A percentile compares a stretch with the other conserved stretches of the same genome.
phyloP scores from a whole-genome alignment of 2,888 invertebrate genomes.

The Cheilosia scutellata region DNA sequence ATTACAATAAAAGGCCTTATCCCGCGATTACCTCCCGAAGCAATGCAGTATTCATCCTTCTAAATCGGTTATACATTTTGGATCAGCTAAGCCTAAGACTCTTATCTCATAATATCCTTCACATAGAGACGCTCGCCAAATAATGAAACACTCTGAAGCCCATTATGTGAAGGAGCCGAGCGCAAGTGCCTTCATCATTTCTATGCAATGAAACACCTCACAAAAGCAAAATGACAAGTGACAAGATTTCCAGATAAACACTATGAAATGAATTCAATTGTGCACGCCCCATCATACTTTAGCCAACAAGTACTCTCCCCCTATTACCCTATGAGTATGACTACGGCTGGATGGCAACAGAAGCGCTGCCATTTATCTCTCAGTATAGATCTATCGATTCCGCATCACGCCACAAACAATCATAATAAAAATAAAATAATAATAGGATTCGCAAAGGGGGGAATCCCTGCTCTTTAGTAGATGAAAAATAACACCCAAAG shows the following conservation, averaged over 20 bases:
- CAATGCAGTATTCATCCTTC: too few relatives aligned
- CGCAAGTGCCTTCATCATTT: conserved; percentile 7
- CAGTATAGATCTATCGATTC: conserved; percentile 54
- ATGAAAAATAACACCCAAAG: conserved; percentile 71
- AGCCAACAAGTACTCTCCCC: conserved; percentile 8
- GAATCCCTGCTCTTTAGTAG: conserved; percentile 45
- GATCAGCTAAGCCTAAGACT: not conserved
- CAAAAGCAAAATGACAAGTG: conserved; percentile 56
- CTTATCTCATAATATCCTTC: not conserved
- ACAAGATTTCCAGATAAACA: conserved; percentile 49
- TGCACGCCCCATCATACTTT: conserved; percentile 64
- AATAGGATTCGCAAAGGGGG: conserved; percentile 55
- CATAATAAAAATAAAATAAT: conserved; percentile 60
- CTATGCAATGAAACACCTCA: conserved; percentile 42
- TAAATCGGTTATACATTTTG: too few relatives aligned
- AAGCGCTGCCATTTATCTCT: conserved; percentile 37
- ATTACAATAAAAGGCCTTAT: too few relatives aligned
- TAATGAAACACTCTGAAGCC: not conserved
- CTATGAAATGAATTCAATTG: conserved; percentile 55
- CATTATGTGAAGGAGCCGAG: not conserved
- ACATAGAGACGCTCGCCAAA: not conserved
- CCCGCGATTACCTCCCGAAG: too few relatives aligned
- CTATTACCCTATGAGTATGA: not conserved
- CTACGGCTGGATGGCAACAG: not conserved
- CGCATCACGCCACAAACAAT: conserved; percentile 28